A percentile compares a stretch with the other conserved stretches of the same genome.
Evolutionary conservation across 2,113 vertebrate species (phyloP).

Genomic region (Falcunculus frontatus): DNA sequence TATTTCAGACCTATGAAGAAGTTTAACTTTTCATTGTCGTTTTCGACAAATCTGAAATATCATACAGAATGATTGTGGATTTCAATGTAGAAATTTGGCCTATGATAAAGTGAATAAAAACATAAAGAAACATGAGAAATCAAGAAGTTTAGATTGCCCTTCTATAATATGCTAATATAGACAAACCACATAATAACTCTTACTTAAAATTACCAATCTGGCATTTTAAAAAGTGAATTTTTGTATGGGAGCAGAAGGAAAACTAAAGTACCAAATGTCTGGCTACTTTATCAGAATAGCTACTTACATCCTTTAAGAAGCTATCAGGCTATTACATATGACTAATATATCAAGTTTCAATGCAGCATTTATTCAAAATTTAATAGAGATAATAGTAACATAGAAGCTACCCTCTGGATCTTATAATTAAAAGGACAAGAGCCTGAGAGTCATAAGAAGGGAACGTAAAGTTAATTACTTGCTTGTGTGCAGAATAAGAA

Average conservation of each 20-base stretch:
- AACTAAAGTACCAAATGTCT: background rate
- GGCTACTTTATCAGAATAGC: background rate
- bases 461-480: constrained; percentile 6
- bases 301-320: background rate
- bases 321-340: background rate
- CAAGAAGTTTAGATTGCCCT: background rate
- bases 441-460: background rate
- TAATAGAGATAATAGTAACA: background rate
- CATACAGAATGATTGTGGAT: background rate
- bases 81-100: background rate
- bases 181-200: background rate
- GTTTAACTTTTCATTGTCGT: background rate
- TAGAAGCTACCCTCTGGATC: constrained; percentile 1
- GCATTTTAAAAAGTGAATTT: background rate
- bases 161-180: background rate
- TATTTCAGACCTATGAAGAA: background rate
- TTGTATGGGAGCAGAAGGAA: background rate
- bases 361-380: constrained; percentile 21
- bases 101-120: background rate
- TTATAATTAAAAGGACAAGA: constrained; percentile 40
- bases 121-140: background rate
- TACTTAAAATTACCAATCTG: background rate
- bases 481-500: background rate
- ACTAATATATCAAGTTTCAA: constrained; percentile 23
- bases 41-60: background rate